Evolutionary conservation across 2,797 vertebrate genomes (phyloP).

Genomic region (Vipera latastei): DNA sequence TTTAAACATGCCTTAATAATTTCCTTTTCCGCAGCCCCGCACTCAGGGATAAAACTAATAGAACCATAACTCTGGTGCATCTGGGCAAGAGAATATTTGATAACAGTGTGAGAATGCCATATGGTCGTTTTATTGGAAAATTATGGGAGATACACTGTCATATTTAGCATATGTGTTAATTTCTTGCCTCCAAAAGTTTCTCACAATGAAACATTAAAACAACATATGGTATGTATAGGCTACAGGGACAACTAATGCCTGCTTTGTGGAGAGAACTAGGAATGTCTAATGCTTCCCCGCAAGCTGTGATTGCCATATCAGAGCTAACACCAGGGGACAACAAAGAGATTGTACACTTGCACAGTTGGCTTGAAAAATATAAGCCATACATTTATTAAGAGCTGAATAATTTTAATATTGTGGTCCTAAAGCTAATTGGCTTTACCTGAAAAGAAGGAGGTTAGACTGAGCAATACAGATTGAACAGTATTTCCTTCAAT

Average conservation of each 20-base stretch:
- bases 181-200: slow-evolving; percentile 12
- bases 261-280: slow-evolving; percentile 9
- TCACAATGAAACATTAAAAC: not conserved
- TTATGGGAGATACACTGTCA: slow-evolving; percentile 12
- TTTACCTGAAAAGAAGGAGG: not conserved
- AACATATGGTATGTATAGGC: not conserved
- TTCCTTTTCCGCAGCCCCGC: slow-evolving; percentile 33
- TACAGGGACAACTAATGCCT: slow-evolving; percentile 28
- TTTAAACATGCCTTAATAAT: slow-evolving; percentile 64
- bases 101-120: slow-evolving; percentile 36
- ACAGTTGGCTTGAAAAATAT: not conserved
- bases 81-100: slow-evolving; percentile 30
- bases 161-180: slow-evolving; percentile 24
- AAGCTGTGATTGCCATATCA: slow-evolving; percentile 3
- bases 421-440: not conserved
- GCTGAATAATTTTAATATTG: not conserved
- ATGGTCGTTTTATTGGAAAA: slow-evolving; percentile 36
- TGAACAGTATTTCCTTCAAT: not conserved
- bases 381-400: not conserved
- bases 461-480: not conserved
- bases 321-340: not conserved
- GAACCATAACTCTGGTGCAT: slow-evolving; percentile 11
- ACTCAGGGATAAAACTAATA: slow-evolving; percentile 25
- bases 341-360: not conserved
- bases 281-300: not conserved